These are phyloP conservation scores for Phacellophora camtschatica DNA, from an alignment of 30 jellyfish, hydroid and myxozoan species.

Conservation along the genomic window DNA sequence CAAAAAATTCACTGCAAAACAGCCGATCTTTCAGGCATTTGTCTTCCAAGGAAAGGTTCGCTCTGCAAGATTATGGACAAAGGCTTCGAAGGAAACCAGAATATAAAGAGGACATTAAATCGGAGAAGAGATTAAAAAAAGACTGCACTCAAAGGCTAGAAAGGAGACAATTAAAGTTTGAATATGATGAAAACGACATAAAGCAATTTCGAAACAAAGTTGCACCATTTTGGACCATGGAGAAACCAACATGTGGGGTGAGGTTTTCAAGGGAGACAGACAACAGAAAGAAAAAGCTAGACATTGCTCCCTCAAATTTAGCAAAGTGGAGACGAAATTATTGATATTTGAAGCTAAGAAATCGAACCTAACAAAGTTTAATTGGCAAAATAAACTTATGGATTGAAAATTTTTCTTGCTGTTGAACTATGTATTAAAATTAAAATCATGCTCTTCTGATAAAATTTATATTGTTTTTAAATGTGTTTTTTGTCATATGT, in stretches of 20 bases:
- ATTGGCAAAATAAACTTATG: too few relatives aligned
- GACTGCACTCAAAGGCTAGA: background rate
- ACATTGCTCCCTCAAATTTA: slow-evolving; percentile 84
- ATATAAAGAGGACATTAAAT: background rate
- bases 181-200: background rate
- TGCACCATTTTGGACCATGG: slow-evolving; percentile 92
- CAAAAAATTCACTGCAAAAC: background rate
- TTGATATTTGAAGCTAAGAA: background rate
- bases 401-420: too few relatives aligned
- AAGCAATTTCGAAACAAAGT: slow-evolving; percentile 64
- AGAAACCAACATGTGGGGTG: slow-evolving; percentile 95
- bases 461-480: too few relatives aligned
- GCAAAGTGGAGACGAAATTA: slow-evolving; percentile 77
- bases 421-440: too few relatives aligned
- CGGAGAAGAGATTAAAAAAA: background rate
- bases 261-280: slow-evolving; percentile 80
- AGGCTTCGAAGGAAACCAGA: background rate
- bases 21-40: background rate
- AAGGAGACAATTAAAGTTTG: background rate
- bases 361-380: too few relatives aligned
- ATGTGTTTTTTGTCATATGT: too few relatives aligned
- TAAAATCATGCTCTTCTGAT: too few relatives aligned
- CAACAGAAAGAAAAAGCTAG: slow-evolving; percentile 68
- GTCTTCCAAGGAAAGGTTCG: too few relatives aligned
- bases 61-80: background rate